Evolutionary conservation across 2,113 vertebrate species (phyloP), one percentile per base, ranked within the genome.

Genomic region (Xenopus laevis): DNA sequence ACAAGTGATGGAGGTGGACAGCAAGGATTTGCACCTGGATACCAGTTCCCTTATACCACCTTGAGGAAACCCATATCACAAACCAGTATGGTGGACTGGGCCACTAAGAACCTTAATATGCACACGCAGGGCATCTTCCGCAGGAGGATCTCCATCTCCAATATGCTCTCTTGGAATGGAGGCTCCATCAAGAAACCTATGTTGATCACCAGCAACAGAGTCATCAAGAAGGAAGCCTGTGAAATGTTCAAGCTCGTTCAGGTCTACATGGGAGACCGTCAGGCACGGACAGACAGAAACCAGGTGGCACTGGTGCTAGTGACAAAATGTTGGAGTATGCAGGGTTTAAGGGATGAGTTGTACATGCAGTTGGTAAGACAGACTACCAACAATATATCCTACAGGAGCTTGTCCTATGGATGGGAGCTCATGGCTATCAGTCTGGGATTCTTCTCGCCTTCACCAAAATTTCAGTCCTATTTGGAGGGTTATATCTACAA

Each of bases 341-440:
- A 93, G 0, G 93, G 93, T 0, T 83, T 96, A 57, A 86, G 94
- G 76, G 94, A 96, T 16, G 94, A 96, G 84, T 88, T 96, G 18
- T 96, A 95, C 27, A 91, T 96, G 53, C 94, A 96, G 44, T 85
- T 96, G 72, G 92, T 95, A 78, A 87, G 94, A 62, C 94, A 96
- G 86, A 96, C 94, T 12, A 96, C 94, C 0, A 92, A 92, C 17
- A 96, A 96, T 18, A 82, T 80, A 0, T 89, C 83, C 77, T 93
- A 92, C 78, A 84, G 79, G 4, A 95, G 94, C 68, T 81, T 96
- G 83, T 92, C 92, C 0, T 88, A 89, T 5, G 94, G 94, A 60
- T 96, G 94, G 94, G 94, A 96, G 84, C 88, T 96, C 68, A 94
- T 95, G 92, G 94, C 94, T 3, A 92, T 96, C 79, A 93, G 93